Conservation (phyloP, 2,113 vertebrate species). For the Anoplopoma fimbria region DNA sequence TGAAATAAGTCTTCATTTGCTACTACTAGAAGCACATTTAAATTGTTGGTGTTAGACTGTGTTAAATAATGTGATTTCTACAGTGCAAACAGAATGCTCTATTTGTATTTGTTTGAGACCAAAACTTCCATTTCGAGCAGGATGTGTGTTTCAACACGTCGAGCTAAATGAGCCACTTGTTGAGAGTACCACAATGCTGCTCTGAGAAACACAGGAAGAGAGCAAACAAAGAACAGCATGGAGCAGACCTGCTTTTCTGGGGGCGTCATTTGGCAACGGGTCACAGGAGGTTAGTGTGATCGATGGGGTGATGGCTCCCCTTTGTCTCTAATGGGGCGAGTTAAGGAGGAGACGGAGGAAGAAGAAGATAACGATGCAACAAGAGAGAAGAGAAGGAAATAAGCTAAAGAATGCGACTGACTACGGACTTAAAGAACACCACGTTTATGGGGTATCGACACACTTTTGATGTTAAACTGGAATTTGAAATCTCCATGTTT, state of each 20-base stretch:
- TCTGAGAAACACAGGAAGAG: conserved; percentile 79
- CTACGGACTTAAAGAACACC: background rate
- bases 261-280: conserved; percentile 40
- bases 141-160: conserved; percentile 75
- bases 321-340: conserved; percentile 49
- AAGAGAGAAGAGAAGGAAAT: conserved; percentile 1
- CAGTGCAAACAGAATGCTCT: background rate
- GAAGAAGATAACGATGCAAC: conserved; percentile 4
- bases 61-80: background rate
- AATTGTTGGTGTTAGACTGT: background rate
- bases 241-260: conserved; percentile 54
- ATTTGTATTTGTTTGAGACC: conserved; percentile 33
- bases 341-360: conserved; percentile 7
- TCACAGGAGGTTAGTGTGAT: conserved; percentile 60
- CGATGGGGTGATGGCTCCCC: conserved; percentile 47
- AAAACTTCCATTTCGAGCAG: conserved; percentile 55
- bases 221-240: conserved; percentile 71
- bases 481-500: background rate
- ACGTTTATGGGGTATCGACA: background rate
- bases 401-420: background rate
- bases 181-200: conserved; percentile 77
- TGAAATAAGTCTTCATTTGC: background rate
- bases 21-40: background rate
- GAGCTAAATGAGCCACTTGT: conserved; percentile 67
- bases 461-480: background rate